A percentile compares a stretch with the other conserved stretches of the same genome.
Conservation (phyloP, 2,797 vertebrate species). For the Urosaurus nigricauda region DNA sequence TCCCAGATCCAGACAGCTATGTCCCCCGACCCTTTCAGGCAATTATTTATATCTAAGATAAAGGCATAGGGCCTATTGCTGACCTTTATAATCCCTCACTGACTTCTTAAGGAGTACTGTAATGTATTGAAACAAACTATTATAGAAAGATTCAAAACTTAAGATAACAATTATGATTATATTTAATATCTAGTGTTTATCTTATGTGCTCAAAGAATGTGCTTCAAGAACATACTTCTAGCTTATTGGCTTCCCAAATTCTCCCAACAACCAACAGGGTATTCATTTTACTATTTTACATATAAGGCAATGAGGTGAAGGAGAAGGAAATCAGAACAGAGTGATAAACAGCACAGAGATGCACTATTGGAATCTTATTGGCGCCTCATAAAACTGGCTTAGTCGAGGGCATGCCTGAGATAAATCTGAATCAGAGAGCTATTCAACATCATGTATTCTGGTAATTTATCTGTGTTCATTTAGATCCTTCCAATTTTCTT, state of each 20-base stretch:
- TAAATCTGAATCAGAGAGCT: background rate
- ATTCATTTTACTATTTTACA: background rate
- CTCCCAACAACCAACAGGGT: background rate
- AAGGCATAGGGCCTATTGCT: background rate
- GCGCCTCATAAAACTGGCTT: background rate
- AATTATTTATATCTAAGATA: background rate
- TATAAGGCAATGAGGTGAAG: background rate
- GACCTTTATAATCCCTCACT: background rate
- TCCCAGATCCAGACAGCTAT: no score
- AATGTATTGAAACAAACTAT: background rate
- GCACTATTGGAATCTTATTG: background rate
- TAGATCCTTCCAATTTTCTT: background rate
- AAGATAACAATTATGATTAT: background rate
- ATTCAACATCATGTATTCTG: background rate
- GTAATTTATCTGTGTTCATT: slow-evolving; percentile 11
- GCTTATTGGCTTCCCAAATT: background rate
- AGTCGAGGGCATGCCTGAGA: background rate
- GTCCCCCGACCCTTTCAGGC: no score
- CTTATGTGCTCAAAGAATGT: background rate
- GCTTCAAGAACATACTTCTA: background rate
- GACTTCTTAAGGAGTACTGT: background rate
- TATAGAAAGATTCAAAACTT: background rate
- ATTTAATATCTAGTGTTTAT: background rate
- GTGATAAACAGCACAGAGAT: background rate
- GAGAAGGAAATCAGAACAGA: background rate